These are phyloP conservation scores for Mionectes macconnelli DNA, from an alignment of 2,113 vertebrate species.

Conservation along the genomic window DNA sequence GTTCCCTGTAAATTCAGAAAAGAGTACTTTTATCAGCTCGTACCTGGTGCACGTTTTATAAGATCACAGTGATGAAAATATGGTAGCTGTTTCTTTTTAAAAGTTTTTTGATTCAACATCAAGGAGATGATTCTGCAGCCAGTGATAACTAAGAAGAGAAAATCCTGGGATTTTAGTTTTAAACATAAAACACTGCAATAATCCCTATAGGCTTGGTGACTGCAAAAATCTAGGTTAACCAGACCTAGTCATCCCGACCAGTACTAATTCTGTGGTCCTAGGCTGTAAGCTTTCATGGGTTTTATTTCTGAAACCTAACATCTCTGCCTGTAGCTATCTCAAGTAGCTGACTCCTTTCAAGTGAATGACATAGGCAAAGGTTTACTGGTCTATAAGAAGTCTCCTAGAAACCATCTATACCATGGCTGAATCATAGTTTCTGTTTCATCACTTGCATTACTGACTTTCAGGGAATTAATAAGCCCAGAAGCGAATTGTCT, in stretches of 20 bases:
- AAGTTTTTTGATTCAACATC: constrained; percentile 46
- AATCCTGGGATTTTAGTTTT: constrained; percentile 22
- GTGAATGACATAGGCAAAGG: neutral
- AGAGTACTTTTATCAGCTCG: neutral
- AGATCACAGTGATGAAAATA: constrained; percentile 50
- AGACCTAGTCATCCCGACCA: neutral
- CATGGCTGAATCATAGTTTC: neutral
- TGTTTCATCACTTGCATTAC: neutral
- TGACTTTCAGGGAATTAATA: neutral
- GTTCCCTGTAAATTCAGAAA: constrained; percentile 21
- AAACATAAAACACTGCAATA: constrained; percentile 16
- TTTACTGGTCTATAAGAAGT: neutral
- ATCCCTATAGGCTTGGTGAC: neutral
- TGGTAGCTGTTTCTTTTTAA: constrained; percentile 18
- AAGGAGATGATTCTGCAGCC: constrained; percentile 47
- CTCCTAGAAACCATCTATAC: neutral
- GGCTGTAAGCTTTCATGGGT: neutral
- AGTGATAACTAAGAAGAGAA: constrained; percentile 39
- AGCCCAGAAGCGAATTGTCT: neutral
- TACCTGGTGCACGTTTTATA: constrained; percentile 34
- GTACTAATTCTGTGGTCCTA: neutral
- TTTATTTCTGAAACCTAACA: neutral
- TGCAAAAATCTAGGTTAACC: constrained; percentile 13
- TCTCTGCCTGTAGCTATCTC: neutral
- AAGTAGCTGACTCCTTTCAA: neutral